A percentile compares a stretch with the other conserved stretches of the same genome.
phyloP scores from a whole-genome alignment of 2,113 vertebrate genomes.

The Nansenia antarctica region DNA sequence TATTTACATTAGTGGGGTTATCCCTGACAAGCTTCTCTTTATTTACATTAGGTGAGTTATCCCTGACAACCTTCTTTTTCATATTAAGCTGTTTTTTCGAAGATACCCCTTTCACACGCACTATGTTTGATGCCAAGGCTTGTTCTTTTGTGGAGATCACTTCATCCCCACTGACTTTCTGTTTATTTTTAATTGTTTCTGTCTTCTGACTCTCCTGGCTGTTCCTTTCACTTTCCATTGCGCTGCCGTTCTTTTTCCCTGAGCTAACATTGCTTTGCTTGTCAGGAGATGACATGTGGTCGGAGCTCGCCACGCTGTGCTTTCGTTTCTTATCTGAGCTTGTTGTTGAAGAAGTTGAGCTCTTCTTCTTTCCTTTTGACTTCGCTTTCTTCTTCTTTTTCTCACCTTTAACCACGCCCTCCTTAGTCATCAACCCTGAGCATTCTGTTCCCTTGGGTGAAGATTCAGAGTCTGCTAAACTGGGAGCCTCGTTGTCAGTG shows the following conservation, averaged over 20 bases:
- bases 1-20: no score
- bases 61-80: constrained; percentile 24
- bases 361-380: constrained; percentile 28
- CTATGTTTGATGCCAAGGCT: constrained; percentile 21
- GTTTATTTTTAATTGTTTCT: constrained; percentile 45
- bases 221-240: constrained; percentile 51
- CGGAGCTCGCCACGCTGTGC: constrained; percentile 15
- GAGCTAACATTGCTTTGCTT: constrained; percentile 38
- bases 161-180: constrained; percentile 27
- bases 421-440: not conserved
- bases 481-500: constrained; percentile 23
- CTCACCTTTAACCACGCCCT: constrained; percentile 12
- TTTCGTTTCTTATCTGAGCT: constrained; percentile 46
- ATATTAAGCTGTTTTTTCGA: constrained; percentile 40
- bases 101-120: constrained; percentile 28
- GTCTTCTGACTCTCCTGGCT: constrained; percentile 28
- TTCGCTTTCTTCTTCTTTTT: constrained; percentile 42
- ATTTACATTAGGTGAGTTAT: no score
- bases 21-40: no score
- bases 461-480: constrained; percentile 3
- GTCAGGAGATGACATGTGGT: constrained; percentile 40
- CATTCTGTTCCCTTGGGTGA: constrained; percentile 10
- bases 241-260: constrained; percentile 49
- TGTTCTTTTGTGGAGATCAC: constrained; percentile 24
- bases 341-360: constrained; percentile 38